Conservation (phyloP, 2,113 vertebrate genomes). For the Camelus bactrianus region DNA sequence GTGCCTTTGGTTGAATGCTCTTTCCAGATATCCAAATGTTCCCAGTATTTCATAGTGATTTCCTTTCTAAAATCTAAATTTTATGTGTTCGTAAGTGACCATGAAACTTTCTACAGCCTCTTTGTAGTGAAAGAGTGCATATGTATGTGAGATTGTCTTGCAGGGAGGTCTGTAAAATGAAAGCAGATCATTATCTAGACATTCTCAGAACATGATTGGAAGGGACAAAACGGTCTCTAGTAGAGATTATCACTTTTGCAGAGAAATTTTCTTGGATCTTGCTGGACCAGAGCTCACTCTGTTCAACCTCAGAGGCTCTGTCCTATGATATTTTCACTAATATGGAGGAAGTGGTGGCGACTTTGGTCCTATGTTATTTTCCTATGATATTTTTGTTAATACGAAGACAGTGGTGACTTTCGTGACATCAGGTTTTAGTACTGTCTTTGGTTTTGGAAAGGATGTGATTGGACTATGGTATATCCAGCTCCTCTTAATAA, state of each 20-base stretch:
- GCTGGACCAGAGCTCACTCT: neutral
- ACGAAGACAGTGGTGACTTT: neutral
- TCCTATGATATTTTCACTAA: neutral
- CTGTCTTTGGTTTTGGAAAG: neutral
- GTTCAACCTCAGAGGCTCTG: no score
- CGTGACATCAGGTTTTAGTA: neutral
- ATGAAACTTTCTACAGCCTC: neutral
- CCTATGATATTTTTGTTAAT: neutral
- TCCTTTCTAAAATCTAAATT: constrained; percentile 28
- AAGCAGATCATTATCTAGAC: neutral
- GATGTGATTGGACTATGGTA: neutral
- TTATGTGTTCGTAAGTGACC: neutral
- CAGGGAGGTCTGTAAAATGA: neutral
- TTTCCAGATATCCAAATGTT: neutral
- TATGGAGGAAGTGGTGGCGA: neutral
- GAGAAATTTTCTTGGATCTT: neutral
- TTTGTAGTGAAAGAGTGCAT: neutral
- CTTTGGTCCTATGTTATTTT: neutral
- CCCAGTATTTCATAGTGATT: neutral
- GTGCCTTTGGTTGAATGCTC: neutral
- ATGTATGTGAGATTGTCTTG: neutral
- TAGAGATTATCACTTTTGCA: neutral
- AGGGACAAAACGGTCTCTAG: neutral
- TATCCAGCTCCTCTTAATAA: neutral
- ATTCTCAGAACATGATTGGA: neutral